Percentiles rank a stretch among this genome's conserved stretches.
Evolutionary conservation across 2,888 invertebrate genomes (phyloP).

Genomic region (Hoplodrina ambigua): DNA sequence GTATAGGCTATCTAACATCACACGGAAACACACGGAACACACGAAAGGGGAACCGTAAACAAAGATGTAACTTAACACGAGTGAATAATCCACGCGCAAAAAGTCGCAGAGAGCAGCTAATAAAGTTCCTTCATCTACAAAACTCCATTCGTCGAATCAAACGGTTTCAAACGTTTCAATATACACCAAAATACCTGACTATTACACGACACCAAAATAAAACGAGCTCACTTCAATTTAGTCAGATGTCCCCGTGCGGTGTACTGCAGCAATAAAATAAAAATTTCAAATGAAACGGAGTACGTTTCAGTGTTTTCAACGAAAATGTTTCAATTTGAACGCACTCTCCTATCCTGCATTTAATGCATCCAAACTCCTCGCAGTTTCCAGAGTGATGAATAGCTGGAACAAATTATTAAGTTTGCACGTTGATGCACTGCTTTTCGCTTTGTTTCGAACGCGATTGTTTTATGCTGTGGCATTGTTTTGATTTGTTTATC

Average conservation of each 20-base stretch:
- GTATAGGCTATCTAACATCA: too few species aligned
- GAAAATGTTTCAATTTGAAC: constrained; percentile 65
- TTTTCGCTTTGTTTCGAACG: constrained; percentile 47
- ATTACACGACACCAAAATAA: constrained; percentile 46
- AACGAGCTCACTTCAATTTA: constrained; percentile 56
- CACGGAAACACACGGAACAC: too few species aligned
- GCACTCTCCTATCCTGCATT: constrained; percentile 57
- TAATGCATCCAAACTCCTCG: constrained; percentile 59
- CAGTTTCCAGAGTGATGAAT: constrained; percentile 57
- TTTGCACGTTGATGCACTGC: constrained; percentile 61
- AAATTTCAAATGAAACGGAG: constrained; percentile 63
- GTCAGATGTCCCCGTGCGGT: constrained; percentile 49
- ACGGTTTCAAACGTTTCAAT: constrained; percentile 27
- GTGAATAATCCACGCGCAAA: too few species aligned
- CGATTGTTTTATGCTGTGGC: constrained; percentile 54
- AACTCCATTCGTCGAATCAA: constrained; percentile 35
- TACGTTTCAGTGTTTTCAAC: constrained; percentile 58
- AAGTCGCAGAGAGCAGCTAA: constrained; percentile 5
- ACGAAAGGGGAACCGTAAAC: too few species aligned
- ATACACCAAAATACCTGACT: constrained; percentile 25
- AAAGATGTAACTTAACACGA: too few species aligned
- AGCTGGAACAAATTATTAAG: constrained; percentile 57
- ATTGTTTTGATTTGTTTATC: constrained; percentile 56
- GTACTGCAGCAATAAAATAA: constrained; percentile 58
- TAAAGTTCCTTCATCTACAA: constrained; percentile 28